Conservation (phyloP, 1,140 invertebrate species). For the Hermetia illucens region DNA sequence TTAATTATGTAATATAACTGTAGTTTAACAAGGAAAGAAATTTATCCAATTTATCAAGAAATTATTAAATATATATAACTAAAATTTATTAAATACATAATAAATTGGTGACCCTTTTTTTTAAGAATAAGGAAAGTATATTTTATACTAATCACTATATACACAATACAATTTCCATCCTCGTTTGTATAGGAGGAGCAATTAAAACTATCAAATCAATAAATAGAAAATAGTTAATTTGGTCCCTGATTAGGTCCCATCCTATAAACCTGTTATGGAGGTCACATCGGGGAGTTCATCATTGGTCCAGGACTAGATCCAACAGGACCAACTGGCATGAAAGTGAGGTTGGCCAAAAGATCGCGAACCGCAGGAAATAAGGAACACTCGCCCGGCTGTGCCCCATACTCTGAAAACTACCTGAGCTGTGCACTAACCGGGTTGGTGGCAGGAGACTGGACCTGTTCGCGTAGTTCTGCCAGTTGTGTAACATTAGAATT, state of each 20-base stretch:
- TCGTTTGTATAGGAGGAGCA: too few relatives aligned
- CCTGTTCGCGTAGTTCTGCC: conserved; percentile 60
- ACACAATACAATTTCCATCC: too few relatives aligned
- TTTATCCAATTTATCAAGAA: too few relatives aligned
- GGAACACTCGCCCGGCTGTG: conserved; percentile 60
- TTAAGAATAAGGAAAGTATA: too few relatives aligned
- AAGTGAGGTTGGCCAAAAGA: conserved; percentile 60
- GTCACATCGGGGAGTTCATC: conserved; percentile 35
- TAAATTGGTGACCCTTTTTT: too few relatives aligned
- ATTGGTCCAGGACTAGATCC: conserved; percentile 39
- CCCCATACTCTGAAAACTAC: conserved; percentile 44
- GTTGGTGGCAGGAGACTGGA: conserved; percentile 42
- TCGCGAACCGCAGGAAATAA: conserved; percentile 79
- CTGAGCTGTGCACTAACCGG: conserved; percentile 52
- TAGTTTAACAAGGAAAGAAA: too few relatives aligned
- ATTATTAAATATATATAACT: too few relatives aligned
- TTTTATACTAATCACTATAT: too few relatives aligned
- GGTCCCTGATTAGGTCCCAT: conserved; percentile 19
- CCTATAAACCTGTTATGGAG: conserved; percentile 11
- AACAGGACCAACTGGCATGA: conserved; percentile 50
- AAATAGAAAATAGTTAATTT: too few relatives aligned
- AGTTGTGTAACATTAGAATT: conserved; percentile 71
- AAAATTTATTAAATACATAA: too few relatives aligned
- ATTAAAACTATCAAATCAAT: too few relatives aligned
- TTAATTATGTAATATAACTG: too few relatives aligned